Base-by-base conservation (phyloP, 2,113 vertebrate genomes). In the Grammomys surdaster region DNA sequence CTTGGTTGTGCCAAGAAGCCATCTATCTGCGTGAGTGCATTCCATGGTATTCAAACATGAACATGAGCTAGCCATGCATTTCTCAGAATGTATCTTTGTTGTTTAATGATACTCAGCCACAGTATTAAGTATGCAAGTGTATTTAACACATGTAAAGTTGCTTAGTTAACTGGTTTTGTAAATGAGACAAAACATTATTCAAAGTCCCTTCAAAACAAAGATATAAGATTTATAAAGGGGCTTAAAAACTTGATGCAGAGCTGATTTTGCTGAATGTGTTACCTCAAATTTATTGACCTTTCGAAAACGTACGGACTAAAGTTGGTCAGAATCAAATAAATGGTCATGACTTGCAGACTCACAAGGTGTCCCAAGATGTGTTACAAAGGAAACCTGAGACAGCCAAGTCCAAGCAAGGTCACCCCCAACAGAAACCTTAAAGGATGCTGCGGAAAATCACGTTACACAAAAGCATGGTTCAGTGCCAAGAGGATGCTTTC, bases 341-440 rank as follows among this genome's bases (percentile, higher is more conserved):
- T 77, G 72, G 36, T 46, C 91, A 84, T 40, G 88, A 60, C 89
- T 96, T 92, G 77, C 56, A 93, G 60, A 69, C 88, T 93, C 89
- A 56, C 63, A 93, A 70, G 58, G 46, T 43, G 26, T 90, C 90
- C 78, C 75, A 72, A 78, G 88, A 95, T 33, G 63, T 73, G 58
- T 93, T 90, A 58, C 33, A 46, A 86, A 81, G 80, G 88, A 93
- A 86, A 77, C 51, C 70, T 86, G 92, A 88, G 90, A 31, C n/a
- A 40, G 92, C 85, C 96, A 96, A 82, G 88, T 88, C 33, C 51
- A 89, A 86, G 80, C 85, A 90, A 97, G 88, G 85, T 92, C 93
- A 40, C 33, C 58, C 58, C 72, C 14, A 78, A n/a, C 11, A 65
- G 84, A 93, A 65, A 14, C 2, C 51, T 85, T 54, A 36, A 93